phyloP scores from a whole-genome alignment of 2,888 invertebrate species.

The Drosophila rubida region DNA sequence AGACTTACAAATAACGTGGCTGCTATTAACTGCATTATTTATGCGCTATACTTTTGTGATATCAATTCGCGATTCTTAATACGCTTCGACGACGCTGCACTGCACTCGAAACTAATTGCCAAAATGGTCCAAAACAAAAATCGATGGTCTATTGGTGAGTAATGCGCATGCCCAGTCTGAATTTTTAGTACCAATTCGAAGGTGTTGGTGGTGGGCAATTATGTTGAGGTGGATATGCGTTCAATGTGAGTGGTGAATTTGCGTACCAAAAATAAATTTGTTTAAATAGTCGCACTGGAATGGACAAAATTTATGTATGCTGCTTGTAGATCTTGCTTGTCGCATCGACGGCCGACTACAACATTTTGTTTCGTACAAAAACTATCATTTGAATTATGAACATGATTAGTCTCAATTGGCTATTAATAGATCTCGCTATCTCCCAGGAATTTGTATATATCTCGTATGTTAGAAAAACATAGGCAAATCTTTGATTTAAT shows the following conservation, averaged over 20 bases:
- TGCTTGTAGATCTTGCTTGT: not conserved
- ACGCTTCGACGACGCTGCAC: slow-evolving; percentile 14
- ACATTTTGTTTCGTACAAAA: not conserved
- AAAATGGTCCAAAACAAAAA: slow-evolving; percentile 43
- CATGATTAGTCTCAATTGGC: not conserved
- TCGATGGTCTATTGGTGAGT: slow-evolving; percentile 25
- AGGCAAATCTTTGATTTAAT: no score
- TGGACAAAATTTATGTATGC: not conserved
- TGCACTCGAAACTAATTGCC: slow-evolving; percentile 23
- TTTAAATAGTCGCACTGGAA: not conserved
- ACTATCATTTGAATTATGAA: not conserved
- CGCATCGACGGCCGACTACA: not conserved
- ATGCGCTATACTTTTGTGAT: not conserved
- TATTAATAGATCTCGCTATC: not conserved
- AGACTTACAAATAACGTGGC: slow-evolving; percentile 67
- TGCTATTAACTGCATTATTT: slow-evolving; percentile 71
- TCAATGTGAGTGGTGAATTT: slow-evolving; percentile 1
- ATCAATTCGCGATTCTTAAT: not conserved
- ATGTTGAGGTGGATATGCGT: not conserved
- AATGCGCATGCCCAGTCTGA: slow-evolving; percentile 34
- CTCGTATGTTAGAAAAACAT: not conserved
- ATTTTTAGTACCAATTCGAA: slow-evolving; percentile 7
- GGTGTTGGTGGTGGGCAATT: slow-evolving; percentile 22
- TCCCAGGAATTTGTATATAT: not conserved
- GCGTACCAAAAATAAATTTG: slow-evolving; percentile 6